Percentiles rank a stretch among this genome's conserved stretches.
Conservation (phyloP, 2,888 invertebrate genomes). For the Cheilosia impressa region DNA sequence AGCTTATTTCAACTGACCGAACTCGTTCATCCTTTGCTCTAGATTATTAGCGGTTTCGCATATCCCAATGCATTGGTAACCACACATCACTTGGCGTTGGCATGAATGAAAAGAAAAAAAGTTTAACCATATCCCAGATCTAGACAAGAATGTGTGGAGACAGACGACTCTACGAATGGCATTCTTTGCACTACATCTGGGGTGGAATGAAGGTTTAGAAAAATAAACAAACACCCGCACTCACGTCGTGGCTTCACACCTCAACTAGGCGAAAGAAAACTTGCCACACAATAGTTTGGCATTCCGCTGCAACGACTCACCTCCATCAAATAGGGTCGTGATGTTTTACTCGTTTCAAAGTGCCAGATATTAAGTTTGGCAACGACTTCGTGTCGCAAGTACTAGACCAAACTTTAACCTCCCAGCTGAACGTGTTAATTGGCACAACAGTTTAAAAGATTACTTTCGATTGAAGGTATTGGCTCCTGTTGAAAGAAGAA, state of each 20-base stretch:
- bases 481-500: not conserved
- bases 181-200: too few relatives aligned
- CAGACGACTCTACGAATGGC: too few relatives aligned
- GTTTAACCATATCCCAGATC: not conserved
- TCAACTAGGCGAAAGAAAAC: not conserved
- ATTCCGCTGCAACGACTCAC: not conserved
- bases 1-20: not conserved
- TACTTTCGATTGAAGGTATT: not conserved
- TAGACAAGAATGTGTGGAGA: too few relatives aligned
- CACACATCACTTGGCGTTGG: not conserved
- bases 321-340: not conserved
- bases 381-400: not conserved
- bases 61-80: not conserved
- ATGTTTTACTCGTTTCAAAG: not conserved
- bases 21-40: conserved; percentile 17
- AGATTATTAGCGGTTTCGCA: conserved; percentile 20
- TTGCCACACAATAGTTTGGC: not conserved
- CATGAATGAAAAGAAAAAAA: not conserved
- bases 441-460: not conserved
- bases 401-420: not conserved
- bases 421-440: not conserved
- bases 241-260: not conserved
- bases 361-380: not conserved
- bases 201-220: too few relatives aligned
- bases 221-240: not conserved